phyloP scores from a whole-genome alignment of 2,113 vertebrate species.

The Calyptomena viridis region DNA sequence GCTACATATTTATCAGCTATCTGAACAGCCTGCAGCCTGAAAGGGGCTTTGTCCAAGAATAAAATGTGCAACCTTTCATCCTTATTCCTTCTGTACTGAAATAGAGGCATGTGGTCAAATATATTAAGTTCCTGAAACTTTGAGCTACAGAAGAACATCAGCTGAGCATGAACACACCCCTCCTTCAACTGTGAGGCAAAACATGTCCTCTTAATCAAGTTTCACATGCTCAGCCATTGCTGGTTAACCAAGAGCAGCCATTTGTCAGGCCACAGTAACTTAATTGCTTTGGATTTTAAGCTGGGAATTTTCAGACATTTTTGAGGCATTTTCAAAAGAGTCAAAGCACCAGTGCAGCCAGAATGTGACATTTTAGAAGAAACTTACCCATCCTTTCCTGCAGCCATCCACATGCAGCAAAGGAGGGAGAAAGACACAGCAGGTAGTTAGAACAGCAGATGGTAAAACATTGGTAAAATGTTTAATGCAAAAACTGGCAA shows the following conservation, averaged over 20 bases:
- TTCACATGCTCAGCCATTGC: not conserved
- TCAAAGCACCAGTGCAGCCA: not conserved
- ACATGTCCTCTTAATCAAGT: not conserved
- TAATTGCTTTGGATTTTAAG: not conserved
- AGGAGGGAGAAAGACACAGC: not conserved
- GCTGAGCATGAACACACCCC: not conserved
- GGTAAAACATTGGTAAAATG: not conserved
- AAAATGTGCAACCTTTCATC: not conserved
- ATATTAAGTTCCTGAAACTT: not conserved
- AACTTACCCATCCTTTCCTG: slow-evolving; percentile 73
- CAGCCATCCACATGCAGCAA: not conserved
- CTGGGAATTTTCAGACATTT: not conserved
- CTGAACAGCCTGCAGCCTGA: not conserved
- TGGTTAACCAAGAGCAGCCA: not conserved
- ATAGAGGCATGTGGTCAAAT: not conserved
- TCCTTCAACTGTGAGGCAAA: not conserved
- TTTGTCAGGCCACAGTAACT: not conserved
- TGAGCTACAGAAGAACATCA: not conserved
- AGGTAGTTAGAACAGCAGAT: not conserved
- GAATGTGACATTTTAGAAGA: not conserved
- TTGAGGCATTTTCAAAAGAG: not conserved
- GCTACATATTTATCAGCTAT: not conserved
- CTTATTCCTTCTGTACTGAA: not conserved
- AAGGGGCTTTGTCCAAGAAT: not conserved
- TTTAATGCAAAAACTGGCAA: not conserved